phyloP scores from a whole-genome alignment of 2,888 invertebrate species.

The Athalia cordata region DNA sequence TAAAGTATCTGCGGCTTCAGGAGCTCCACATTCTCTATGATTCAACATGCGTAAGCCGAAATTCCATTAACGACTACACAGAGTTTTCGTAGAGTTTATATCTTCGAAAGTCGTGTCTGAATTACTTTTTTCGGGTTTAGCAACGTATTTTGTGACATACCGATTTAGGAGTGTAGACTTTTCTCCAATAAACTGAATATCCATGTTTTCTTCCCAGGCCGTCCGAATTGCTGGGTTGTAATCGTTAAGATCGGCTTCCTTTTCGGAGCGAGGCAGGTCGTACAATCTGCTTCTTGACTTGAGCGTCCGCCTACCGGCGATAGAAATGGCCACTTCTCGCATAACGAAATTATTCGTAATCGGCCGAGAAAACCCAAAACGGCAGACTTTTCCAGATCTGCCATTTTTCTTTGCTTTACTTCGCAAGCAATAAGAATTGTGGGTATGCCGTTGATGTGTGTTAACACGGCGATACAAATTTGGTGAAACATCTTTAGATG shows the following conservation, averaged over 20 bases:
- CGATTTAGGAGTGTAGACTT: slow-evolving; percentile 44
- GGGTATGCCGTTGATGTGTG: slow-evolving; percentile 54
- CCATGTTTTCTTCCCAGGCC: slow-evolving; percentile 53
- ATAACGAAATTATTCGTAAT: too few relatives aligned
- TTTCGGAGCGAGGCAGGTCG: slow-evolving; percentile 57
- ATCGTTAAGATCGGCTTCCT: slow-evolving; percentile 54
- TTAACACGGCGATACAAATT: slow-evolving; percentile 51
- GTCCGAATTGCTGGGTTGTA: slow-evolving; percentile 56
- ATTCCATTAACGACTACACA: slow-evolving; percentile 56
- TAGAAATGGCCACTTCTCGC: slow-evolving; percentile 51
- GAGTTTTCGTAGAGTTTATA: slow-evolving; percentile 58
- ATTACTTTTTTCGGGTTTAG: slow-evolving; percentile 59
- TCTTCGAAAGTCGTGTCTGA: slow-evolving; percentile 54
- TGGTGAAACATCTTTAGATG: slow-evolving; percentile 52
- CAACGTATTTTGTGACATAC: slow-evolving; percentile 51
- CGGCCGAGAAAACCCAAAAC: slow-evolving; percentile 59
- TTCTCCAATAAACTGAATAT: slow-evolving; percentile 52
- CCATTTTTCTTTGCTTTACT: slow-evolving; percentile 50
- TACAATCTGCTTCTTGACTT: slow-evolving; percentile 58
- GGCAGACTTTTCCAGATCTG: slow-evolving; percentile 50
- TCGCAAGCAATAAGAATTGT: slow-evolving; percentile 54
- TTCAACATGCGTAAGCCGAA: slow-evolving; percentile 57
- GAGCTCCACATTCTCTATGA: slow-evolving; percentile 58
- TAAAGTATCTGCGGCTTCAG: slow-evolving; percentile 61
- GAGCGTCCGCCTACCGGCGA: slow-evolving; percentile 57